Evolutionary conservation across 2,797 vertebrate species (phyloP).

Genomic region (Lepidocolaptes lacrymiger): DNA sequence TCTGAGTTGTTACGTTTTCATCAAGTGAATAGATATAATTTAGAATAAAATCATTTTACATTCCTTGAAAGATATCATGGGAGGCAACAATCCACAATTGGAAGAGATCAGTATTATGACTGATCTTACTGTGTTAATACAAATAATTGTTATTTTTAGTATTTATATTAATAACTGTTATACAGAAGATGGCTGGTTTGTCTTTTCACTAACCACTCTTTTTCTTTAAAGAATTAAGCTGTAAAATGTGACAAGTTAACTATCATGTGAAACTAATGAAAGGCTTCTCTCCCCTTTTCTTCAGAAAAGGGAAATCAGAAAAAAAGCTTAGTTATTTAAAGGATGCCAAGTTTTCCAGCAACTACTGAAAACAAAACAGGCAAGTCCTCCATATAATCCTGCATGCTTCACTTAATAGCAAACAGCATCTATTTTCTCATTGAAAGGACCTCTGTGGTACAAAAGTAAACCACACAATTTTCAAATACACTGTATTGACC

Average conservation of each 20-base stretch:
- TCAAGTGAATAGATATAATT: background rate
- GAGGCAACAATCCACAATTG: background rate
- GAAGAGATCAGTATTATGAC: background rate
- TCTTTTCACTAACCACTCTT: background rate
- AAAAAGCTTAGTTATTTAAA: background rate
- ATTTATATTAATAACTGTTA: conserved; percentile 11
- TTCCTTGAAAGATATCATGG: background rate
- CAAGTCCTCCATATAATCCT: background rate
- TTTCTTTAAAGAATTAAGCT: background rate
- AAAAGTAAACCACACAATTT: background rate
- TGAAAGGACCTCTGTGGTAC: background rate
- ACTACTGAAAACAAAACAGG: background rate
- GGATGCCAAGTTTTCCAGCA: background rate
- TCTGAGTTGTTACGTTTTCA: background rate
- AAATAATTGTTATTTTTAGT: conserved; percentile 32
- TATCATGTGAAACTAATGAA: background rate
- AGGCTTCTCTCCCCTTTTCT: background rate
- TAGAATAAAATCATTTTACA: background rate
- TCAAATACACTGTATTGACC: background rate
- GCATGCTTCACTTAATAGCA: background rate
- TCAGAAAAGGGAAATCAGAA: background rate
- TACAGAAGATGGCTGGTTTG: background rate
- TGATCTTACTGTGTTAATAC: background rate
- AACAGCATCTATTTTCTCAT: background rate
- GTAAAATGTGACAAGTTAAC: conserved; percentile 32